Conservation (phyloP, 2,113 vertebrate species). For the Parus major region DNA sequence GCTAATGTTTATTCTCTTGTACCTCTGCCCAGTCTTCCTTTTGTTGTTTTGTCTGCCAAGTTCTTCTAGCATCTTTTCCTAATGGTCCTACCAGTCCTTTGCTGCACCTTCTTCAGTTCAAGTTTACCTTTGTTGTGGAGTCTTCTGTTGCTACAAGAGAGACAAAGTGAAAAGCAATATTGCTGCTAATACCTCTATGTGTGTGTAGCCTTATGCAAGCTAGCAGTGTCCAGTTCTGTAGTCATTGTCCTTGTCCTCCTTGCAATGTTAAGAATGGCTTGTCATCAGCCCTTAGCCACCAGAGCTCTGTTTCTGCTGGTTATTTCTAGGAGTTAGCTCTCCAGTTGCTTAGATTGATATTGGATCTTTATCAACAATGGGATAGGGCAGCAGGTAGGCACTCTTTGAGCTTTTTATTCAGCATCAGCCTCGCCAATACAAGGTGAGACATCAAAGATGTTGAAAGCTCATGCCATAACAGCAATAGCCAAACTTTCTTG, state of each 20-base stretch:
- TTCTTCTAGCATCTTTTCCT: background rate
- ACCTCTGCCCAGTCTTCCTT: background rate
- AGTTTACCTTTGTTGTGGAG: background rate
- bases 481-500: too few relatives aligned
- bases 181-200: background rate
- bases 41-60: background rate
- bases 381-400: too few relatives aligned
- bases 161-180: background rate
- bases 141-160: background rate
- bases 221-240: background rate
- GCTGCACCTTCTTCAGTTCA: background rate
- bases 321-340: background rate
- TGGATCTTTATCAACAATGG: too few relatives aligned
- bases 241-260: background rate
- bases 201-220: background rate
- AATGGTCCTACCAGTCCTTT: background rate
- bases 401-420: too few relatives aligned
- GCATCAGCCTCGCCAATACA: too few relatives aligned
- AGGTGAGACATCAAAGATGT: too few relatives aligned
- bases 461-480: too few relatives aligned
- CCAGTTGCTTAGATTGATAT: background rate
- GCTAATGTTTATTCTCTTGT: slow-evolving; percentile 4
- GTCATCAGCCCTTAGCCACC: background rate
- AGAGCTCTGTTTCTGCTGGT: background rate
- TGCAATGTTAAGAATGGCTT: background rate